Evolutionary conservation across 1,140 invertebrate genomes (phyloP), one percentile per base, ranked within the genome.

Genomic region (Euwallacea similis): DNA sequence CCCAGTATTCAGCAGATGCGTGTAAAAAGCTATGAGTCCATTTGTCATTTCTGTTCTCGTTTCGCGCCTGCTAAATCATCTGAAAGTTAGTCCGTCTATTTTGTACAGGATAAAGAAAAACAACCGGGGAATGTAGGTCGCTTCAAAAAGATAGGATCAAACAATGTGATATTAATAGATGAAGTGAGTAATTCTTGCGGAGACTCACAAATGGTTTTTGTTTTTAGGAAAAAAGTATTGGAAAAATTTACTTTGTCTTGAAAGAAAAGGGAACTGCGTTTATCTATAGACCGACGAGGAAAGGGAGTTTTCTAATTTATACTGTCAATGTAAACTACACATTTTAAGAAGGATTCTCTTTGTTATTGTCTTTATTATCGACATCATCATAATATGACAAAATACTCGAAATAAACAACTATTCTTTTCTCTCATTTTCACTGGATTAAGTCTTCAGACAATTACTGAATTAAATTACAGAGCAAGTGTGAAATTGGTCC

Each of bases 21-120:
- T 61, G 42, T n/a, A 50, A 50, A 64, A 50, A 64, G 10, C 44
- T 10, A 47, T 11, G 15, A 64, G 61, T 64, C 42, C 61, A 64
- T 64, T 64, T 64, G 43, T 64, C 61, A 64, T 64, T 64, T 64
- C 61, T 10, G 43, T 64, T 64, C 21, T 64, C 33, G 61, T 64
- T 64, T 64, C 46, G 47, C 61, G 61, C 61, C 61, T 50, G 46
- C 43, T 64, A 64, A 64, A 64, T 64, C 61, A 64, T 50, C 61
- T n/a, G 61, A 46, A 64, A 64, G 46, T 46, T 64, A 47, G 43
- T 50, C 33, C 61, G 43, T 21, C 21, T 33, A 41, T 58, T 58
- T 61, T 21, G 21, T 61, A 61, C 9, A 21, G 59, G 59, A 61
- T 43, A 61, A 61, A 43, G 59, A 43, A 61, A 61, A 61, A 61